These are phyloP conservation scores for Frieseomelitta varia DNA, from an alignment of 1,140 invertebrate species.

Conservation along the genomic window DNA sequence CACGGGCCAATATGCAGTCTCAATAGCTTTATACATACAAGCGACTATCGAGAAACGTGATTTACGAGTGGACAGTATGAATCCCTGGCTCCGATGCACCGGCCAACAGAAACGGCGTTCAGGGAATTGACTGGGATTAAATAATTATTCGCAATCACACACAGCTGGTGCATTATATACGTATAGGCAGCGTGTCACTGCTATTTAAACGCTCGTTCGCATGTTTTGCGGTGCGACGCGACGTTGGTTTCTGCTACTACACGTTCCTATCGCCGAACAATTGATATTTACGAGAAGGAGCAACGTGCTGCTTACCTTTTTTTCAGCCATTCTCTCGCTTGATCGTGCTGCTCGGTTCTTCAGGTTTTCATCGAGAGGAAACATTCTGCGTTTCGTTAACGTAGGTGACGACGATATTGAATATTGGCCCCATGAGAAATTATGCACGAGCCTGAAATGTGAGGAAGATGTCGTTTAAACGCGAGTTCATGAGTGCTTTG, in stretches of 20 bases:
- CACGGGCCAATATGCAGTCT: constrained; percentile 29
- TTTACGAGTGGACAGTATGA: constrained; percentile 71
- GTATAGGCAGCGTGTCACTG: constrained; percentile 53
- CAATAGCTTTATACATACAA: constrained; percentile 48
- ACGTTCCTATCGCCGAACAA: not conserved
- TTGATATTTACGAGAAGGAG: not conserved
- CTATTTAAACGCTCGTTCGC: constrained; percentile 55
- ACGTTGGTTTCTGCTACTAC: not conserved
- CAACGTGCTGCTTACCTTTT: too few relatives aligned
- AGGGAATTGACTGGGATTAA: constrained; percentile 66
- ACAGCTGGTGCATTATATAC: constrained; percentile 66
- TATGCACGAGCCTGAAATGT: too few relatives aligned
- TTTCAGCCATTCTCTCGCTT: not conserved
- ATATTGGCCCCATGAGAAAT: too few relatives aligned
- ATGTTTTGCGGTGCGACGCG: not conserved
- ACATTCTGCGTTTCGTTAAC: too few relatives aligned
- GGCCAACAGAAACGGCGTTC: constrained; percentile 40
- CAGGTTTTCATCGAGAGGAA: not conserved
- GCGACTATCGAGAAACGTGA: constrained; percentile 57
- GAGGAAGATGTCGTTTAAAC: too few relatives aligned
- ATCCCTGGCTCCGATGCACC: constrained; percentile 54
- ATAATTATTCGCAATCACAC: constrained; percentile 75
- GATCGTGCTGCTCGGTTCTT: not conserved
- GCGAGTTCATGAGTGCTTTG: too few relatives aligned
- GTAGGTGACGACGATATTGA: too few relatives aligned